Evolutionary conservation across 2,113 vertebrate species (phyloP), one percentile per base, ranked within the genome.

Genomic region (Poecilia latipinna): DNA sequence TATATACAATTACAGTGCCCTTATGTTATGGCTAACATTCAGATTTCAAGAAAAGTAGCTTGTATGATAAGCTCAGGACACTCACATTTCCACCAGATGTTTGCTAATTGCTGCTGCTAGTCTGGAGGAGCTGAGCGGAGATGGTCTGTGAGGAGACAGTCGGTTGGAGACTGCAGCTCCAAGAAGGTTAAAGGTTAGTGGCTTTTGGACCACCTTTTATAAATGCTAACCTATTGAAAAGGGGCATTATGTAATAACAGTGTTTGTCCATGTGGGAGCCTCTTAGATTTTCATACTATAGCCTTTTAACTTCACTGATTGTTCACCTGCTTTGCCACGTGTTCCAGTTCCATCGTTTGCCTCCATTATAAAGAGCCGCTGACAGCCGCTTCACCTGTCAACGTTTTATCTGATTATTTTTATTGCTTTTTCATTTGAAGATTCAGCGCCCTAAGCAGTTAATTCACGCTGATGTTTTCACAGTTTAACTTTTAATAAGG

Each of bases 401-500:
- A 17, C 19, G 26, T 12, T 61, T 61, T 19, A 70, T 69, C 54
- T 29, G 54, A 70, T 26, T 54, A 2, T 2, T 60, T 24, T 24
- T 68, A 8, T 15, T n/a, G 68, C 24, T 60, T 6, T 19, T 60
- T 60, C 65, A 70, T 42, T 11, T 61, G 26, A 54, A 66, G 31
- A 24, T 60, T 61, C 29, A 78, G 11, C 29, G 19, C 35, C 54
- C 29, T 31, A 65, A 17, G 37, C 61, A 61, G 35, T 65, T 68
- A 26, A 64, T 54, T 63, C 26, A 33, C 10, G 17, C 7, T 64
- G 13, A 35, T 61, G 24, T 79, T 67, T 75, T 65, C 32, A 42
- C 17, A 51, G 60, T 78, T 22, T 60, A 32, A 54, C 76, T 60
- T 61, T 4, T 42, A 29, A 44, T 29, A 22, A 74, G 13, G 35